Evolutionary conservation across 2,797 vertebrate species (phyloP).

Genomic region (Cuniculus paca): DNA sequence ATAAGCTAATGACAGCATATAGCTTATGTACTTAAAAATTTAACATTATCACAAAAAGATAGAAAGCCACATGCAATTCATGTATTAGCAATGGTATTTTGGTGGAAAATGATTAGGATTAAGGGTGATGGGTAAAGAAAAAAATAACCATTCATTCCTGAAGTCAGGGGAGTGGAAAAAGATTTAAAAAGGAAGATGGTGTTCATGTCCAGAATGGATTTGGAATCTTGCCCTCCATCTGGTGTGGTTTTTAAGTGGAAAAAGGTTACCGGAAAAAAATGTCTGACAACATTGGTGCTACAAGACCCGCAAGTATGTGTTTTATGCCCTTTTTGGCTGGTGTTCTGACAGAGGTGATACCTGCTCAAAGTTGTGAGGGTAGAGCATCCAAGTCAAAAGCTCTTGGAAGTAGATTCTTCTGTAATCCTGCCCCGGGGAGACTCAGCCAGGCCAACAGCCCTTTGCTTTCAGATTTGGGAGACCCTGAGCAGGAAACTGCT

Average conservation of each 20-base stretch:
- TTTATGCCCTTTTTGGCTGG: neutral
- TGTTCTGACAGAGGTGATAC: neutral
- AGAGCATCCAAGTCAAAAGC: neutral
- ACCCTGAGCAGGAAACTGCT: neutral
- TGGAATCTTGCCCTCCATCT: neutral
- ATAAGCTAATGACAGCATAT: neutral
- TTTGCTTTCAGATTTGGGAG: neutral
- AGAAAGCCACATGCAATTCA: neutral
- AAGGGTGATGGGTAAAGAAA: neutral
- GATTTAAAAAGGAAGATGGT: neutral
- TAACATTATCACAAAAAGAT: neutral
- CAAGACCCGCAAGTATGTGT: too few relatives aligned
- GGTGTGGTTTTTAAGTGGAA: neutral
- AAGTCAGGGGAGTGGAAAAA: neutral
- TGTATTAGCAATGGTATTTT: neutral
- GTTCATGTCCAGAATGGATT: neutral
- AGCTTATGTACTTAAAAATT: neutral
- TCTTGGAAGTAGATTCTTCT: neutral
- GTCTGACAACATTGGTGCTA: neutral
- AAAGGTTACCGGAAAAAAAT: neutral
- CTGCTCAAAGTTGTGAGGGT: neutral
- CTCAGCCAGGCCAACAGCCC: neutral
- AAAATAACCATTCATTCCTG: neutral
- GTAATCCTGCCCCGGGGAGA: neutral
- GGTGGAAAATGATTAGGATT: neutral